Evolutionary conservation across 2,113 vertebrate species (phyloP).

Genomic region (Carlito syrichta): DNA sequence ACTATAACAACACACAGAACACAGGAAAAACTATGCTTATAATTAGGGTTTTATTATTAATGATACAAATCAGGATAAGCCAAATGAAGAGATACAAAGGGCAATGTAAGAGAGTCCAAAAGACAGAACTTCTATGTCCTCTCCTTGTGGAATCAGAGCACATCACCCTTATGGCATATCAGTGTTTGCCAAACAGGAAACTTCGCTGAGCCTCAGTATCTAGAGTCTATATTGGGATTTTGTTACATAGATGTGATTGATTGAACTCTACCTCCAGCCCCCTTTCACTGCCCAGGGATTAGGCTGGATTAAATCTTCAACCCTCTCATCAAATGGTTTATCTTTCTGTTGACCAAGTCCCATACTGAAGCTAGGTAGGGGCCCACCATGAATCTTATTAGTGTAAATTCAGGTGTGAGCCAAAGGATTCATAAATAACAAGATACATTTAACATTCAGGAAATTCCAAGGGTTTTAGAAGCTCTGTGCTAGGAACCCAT

Average conservation of each 20-base stretch:
- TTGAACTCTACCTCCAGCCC: not conserved
- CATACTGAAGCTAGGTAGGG: not conserved
- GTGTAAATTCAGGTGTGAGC: not conserved
- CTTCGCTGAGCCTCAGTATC: not conserved
- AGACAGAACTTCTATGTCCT: not conserved
- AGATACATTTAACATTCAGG: not conserved
- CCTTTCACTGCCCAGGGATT: not conserved
- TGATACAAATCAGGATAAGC: not conserved
- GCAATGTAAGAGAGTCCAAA: not conserved
- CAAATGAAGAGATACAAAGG: not conserved
- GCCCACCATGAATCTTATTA: not conserved
- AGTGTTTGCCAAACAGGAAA: not conserved
- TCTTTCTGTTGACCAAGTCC: not conserved
- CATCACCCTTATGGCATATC: not conserved
- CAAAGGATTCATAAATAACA: not conserved
- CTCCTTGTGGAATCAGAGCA: not conserved
- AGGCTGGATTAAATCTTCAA: not conserved
- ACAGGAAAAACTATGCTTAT: not conserved
- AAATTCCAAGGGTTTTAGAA: not conserved
- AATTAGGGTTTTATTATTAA: not conserved
- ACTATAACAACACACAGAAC: not conserved
- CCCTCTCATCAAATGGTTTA: not conserved
- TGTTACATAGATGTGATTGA: not conserved
- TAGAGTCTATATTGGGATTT: not conserved
- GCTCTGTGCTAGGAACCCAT: not conserved